A percentile compares a stretch with the other conserved stretches of the same genome.
These are phyloP conservation scores for Gambusia affinis DNA, from an alignment of 2,113 vertebrate species.

Conservation along the genomic window DNA sequence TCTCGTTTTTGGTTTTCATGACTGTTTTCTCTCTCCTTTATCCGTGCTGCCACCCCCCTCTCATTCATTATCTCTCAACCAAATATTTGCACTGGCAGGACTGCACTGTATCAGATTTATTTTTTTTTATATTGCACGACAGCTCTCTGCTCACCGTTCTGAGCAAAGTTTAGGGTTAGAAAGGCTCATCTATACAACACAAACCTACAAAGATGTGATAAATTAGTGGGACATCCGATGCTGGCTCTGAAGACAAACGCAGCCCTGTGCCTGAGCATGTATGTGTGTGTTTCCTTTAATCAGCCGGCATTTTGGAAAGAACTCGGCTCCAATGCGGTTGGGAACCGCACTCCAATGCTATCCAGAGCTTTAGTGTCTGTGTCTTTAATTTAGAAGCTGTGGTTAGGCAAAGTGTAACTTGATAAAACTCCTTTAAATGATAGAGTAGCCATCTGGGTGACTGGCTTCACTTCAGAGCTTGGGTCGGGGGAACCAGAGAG, in stretches of 20 bases:
- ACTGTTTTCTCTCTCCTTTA: constrained; percentile 34
- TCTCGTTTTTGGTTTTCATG: constrained; percentile 28
- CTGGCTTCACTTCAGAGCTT: constrained; percentile 51
- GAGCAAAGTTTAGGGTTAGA: constrained; percentile 6
- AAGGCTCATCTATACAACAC: constrained; percentile 19
- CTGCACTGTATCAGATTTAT: constrained; percentile 34
- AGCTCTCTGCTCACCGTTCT: constrained; percentile 23
- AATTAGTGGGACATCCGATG: constrained; percentile 46
- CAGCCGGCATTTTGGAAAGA: constrained; percentile 56
- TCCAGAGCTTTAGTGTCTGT: constrained; percentile 61
- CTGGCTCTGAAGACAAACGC: constrained; percentile 66
- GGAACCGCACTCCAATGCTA: constrained; percentile 61
- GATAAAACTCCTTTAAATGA: constrained; percentile 81
- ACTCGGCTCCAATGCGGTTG: constrained; percentile 59
- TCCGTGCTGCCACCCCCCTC: constrained; percentile 28
- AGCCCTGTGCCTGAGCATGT: constrained; percentile 36
- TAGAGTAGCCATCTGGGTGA: constrained; percentile 76
- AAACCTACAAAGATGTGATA: constrained; percentile 38
- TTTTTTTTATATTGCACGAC: constrained; percentile 43
- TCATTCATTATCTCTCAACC: constrained; percentile 56
- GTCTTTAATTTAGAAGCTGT: constrained; percentile 82
- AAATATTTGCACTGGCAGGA: constrained; percentile 71
- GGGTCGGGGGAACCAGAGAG: constrained; percentile 59
- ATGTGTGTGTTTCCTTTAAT: constrained; percentile 72
- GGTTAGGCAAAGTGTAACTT: constrained; percentile 75